Evolutionary conservation across 2,113 vertebrate genomes (phyloP).

Genomic region (Atrichornis clamosus): DNA sequence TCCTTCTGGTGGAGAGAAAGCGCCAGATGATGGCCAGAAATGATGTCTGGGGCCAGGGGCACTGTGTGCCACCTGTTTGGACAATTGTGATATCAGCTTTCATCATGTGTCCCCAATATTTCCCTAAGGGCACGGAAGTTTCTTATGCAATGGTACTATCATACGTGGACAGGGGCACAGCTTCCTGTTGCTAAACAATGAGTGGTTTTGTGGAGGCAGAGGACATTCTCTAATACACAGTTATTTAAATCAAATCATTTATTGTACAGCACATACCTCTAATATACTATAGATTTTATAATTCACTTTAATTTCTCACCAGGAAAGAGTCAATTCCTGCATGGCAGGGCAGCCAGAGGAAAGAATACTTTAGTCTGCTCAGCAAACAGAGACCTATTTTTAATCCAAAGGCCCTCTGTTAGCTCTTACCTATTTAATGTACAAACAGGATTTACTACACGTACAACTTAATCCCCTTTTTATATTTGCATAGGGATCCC

Average conservation of each 20-base stretch:
- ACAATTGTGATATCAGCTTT: neutral
- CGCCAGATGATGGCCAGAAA: neutral
- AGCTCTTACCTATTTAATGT: neutral
- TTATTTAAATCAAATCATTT: neutral
- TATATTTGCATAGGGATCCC: neutral
- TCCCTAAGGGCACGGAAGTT: neutral
- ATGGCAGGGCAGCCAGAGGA: neutral
- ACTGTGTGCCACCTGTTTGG: fast-evolving
- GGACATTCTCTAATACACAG: neutral
- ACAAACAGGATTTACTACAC: slow-evolving; percentile 17
- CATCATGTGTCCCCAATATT: neutral
- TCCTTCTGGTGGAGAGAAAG: neutral
- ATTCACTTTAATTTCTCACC: neutral
- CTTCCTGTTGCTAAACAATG: neutral
- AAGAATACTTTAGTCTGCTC: neutral
- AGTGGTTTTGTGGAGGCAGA: neutral
- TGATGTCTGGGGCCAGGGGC: neutral
- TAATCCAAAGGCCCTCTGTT: neutral
- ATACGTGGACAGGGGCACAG: neutral
- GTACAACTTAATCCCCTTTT: slow-evolving; percentile 13
- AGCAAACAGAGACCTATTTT: slow-evolving; percentile 19
- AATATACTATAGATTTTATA: neutral
- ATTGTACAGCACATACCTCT: neutral
- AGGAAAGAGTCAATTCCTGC: neutral
- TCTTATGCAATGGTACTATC: neutral